These are phyloP conservation scores for Dicyrtomina minuta DNA, from an alignment of 2,888 invertebrate genomes.

Conservation along the genomic window DNA sequence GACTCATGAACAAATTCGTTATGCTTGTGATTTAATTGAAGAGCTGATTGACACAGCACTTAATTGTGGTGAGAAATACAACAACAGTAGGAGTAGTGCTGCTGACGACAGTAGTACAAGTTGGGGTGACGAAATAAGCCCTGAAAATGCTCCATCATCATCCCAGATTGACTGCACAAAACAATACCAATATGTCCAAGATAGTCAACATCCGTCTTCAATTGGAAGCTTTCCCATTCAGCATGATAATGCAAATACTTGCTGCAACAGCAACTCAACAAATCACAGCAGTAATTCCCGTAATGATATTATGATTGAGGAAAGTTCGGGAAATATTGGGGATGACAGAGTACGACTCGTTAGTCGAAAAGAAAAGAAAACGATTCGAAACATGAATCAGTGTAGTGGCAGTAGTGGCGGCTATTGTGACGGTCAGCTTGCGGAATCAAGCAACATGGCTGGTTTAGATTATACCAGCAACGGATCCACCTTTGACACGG, in stretches of 20 bases:
- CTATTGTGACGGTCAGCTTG: slow-evolving; percentile 92
- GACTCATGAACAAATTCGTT: slow-evolving; percentile 72
- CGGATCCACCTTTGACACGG: too few relatives aligned
- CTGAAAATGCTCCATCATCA: too few relatives aligned
- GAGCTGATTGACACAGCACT: slow-evolving; percentile 69
- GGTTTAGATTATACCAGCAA: slow-evolving; percentile 93
- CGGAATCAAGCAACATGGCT: slow-evolving; percentile 70
- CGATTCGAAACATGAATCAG: slow-evolving; percentile 93
- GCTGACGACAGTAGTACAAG: slow-evolving; percentile 54
- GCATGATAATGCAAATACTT: neutral
- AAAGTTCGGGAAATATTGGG: slow-evolving; percentile 56
- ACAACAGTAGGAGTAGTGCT: slow-evolving; percentile 57
- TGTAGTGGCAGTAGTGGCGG: slow-evolving; percentile 94
- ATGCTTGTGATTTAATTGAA: slow-evolving; percentile 83
- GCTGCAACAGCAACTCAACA: neutral
- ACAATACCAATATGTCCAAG: neutral
- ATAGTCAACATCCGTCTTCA: too few relatives aligned
- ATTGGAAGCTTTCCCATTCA: neutral
- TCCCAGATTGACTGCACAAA: too few relatives aligned
- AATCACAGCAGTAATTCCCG: neutral
- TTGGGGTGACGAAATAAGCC: neutral
- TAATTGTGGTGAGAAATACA: slow-evolving; percentile 55
- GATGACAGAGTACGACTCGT: slow-evolving; percentile 87
- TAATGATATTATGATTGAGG: neutral
- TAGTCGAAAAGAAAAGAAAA: slow-evolving; percentile 95